Percentiles rank a stretch among this genome's conserved stretches.
Evolutionary conservation across 2,888 invertebrate species (phyloP).

Genomic region (Mongoloraphidia duomilia): DNA sequence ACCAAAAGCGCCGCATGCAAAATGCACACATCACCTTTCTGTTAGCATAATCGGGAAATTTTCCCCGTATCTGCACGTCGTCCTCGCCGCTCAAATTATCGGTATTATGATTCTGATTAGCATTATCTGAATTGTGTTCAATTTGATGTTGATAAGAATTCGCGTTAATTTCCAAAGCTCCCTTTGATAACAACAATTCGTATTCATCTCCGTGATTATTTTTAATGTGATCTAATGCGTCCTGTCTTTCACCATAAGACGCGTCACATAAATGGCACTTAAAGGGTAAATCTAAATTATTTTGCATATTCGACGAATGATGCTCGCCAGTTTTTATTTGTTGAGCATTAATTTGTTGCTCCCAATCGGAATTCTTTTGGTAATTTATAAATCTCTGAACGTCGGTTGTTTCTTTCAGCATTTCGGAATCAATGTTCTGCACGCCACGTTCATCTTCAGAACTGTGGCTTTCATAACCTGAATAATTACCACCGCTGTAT

Average conservation of each 20-base stretch:
- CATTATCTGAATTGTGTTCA: conserved; percentile 7
- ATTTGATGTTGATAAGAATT: conserved; percentile 25
- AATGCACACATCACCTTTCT: conserved; percentile 84
- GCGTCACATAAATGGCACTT: conserved; percentile 89
- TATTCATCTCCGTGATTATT: conserved; percentile 63
- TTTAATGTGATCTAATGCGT: conserved; percentile 70
- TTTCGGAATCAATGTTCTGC: conserved; percentile 6
- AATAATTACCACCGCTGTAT: conserved; percentile 23
- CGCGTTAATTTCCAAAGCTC: conserved; percentile 51
- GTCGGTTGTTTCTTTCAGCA: conserved; percentile 18
- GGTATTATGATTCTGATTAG: conserved; percentile 10
- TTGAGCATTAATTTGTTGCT: conserved; percentile 12
- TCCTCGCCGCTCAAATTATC: conserved; percentile 38
- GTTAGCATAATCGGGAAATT: conserved; percentile 76
- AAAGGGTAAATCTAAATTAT: conserved; percentile 58
- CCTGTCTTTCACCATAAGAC: conserved; percentile 64
- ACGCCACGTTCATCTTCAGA: conserved; percentile 28
- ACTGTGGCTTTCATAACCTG: conserved; percentile 27
- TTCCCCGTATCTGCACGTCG: conserved; percentile 57
- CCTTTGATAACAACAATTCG: conserved; percentile 66
- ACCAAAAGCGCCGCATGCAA: conserved; percentile 89
- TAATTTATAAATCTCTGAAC: conserved; percentile 21
- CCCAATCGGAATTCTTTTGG: conserved; percentile 19
- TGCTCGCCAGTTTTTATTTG: conserved; percentile 15
- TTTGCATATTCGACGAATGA: conserved; percentile 14